Conservation (phyloP, 2,113 vertebrate species). For the Ictalurus punctatus region DNA sequence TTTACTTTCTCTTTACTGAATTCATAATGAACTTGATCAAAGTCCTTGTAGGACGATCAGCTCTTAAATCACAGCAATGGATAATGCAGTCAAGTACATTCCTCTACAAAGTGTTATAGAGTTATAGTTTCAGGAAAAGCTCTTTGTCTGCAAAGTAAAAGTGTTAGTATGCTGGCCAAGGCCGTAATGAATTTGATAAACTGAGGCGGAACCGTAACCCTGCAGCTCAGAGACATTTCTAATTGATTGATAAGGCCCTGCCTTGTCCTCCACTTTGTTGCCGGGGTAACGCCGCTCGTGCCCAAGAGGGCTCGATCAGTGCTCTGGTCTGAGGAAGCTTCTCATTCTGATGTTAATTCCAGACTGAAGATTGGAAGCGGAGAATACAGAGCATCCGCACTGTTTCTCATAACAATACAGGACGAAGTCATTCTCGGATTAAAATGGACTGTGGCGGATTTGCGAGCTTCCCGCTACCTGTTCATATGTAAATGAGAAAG, state of each 20-base stretch:
- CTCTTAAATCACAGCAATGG: neutral
- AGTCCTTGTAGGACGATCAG: neutral
- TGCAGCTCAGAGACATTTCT: slow-evolving; percentile 56
- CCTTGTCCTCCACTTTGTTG: slow-evolving; percentile 56
- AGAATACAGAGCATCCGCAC: slow-evolving; percentile 52
- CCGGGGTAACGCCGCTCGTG: slow-evolving; percentile 53
- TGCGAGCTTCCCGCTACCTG: slow-evolving; percentile 65
- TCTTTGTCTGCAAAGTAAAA: slow-evolving; percentile 35
- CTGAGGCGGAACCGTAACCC: slow-evolving; percentile 48
- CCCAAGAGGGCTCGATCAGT: slow-evolving; percentile 64
- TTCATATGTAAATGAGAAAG: slow-evolving; percentile 76
- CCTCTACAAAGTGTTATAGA: neutral
- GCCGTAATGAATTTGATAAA: slow-evolving; percentile 57
- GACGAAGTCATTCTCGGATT: slow-evolving; percentile 76
- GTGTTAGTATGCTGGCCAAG: slow-evolving; percentile 22
- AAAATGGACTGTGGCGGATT: slow-evolving; percentile 68
- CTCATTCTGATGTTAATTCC: slow-evolving; percentile 78
- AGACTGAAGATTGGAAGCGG: slow-evolving; percentile 61
- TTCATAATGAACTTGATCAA: neutral
- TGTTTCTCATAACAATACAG: slow-evolving; percentile 70
- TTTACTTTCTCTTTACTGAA: slow-evolving; percentile 16
- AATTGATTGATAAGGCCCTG: slow-evolving; percentile 63
- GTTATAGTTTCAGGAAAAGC: neutral
- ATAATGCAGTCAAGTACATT: neutral
- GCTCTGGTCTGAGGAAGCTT: slow-evolving; percentile 64